Percentiles rank a stretch among this genome's conserved stretches.
Evolutionary conservation across 2,113 vertebrate genomes (phyloP).

Genomic region (Nymphicus hollandicus): DNA sequence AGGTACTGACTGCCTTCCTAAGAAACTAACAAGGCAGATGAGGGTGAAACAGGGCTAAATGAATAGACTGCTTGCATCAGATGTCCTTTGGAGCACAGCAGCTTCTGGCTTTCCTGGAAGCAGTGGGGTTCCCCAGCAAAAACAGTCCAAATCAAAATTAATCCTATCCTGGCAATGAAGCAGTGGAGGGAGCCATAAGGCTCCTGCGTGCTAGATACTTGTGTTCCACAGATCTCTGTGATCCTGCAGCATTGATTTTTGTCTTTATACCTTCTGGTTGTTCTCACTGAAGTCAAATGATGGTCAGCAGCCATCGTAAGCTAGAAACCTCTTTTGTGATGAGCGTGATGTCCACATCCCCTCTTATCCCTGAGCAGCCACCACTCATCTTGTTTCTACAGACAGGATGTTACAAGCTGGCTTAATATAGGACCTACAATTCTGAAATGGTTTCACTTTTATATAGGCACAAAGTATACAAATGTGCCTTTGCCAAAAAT

Average conservation of each 20-base stretch:
- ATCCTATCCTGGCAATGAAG: neutral
- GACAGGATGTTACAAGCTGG: neutral
- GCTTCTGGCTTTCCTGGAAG: neutral
- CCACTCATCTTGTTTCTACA: neutral
- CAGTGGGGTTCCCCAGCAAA: neutral
- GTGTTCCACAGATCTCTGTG: neutral
- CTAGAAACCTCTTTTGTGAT: neutral
- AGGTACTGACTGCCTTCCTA: neutral
- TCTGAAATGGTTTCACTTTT: neutral
- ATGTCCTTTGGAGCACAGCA: neutral
- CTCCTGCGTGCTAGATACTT: neutral
- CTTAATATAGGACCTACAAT: neutral
- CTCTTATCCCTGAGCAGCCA: neutral
- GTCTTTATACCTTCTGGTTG: neutral
- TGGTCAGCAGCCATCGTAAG: fast-evolving
- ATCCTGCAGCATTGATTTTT: neutral
- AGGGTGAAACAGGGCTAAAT: neutral
- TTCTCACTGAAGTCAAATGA: neutral
- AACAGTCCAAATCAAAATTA: neutral
- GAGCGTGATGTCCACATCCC: neutral
- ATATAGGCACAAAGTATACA: neutral
- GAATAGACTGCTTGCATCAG: neutral
- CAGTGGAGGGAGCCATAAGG: neutral
- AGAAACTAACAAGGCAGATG: neutral
- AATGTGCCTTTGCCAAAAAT: neutral